phyloP scores from a whole-genome alignment of 2,797 vertebrate species.

The Thripadectes ignobilis region DNA sequence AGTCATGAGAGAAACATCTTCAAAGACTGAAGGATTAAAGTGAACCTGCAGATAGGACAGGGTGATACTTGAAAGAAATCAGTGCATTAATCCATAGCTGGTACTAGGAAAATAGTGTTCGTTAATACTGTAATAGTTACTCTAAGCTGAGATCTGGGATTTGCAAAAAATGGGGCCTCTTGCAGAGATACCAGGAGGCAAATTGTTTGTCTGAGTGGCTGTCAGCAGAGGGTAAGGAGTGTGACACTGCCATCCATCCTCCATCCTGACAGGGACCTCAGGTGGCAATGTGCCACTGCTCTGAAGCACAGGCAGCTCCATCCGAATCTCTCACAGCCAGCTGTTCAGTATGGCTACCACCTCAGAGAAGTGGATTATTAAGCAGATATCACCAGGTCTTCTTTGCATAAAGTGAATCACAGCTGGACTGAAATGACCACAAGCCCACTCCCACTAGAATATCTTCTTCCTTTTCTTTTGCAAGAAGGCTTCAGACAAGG shows the following conservation, averaged over 20 bases:
- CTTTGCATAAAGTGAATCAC: neutral
- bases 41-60: neutral
- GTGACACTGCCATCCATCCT: neutral
- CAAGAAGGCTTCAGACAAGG: neutral
- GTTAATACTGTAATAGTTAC: neutral
- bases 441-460: neutral
- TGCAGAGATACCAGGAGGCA: neutral
- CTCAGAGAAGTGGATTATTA: neutral
- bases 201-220: neutral
- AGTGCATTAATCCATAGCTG: neutral
- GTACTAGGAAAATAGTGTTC: neutral
- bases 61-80: neutral
- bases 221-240: neutral
- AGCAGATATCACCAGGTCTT: neutral
- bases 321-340: neutral
- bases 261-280: neutral
- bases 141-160: neutral
- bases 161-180: neutral
- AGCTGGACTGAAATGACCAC: neutral
- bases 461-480: neutral
- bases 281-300: neutral
- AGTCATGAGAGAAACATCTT: neutral
- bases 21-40: neutral
- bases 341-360: neutral
- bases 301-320: neutral